These are phyloP conservation scores for Yponomeuta malinellus DNA, from an alignment of 2,888 invertebrate species.

Conservation along the genomic window DNA sequence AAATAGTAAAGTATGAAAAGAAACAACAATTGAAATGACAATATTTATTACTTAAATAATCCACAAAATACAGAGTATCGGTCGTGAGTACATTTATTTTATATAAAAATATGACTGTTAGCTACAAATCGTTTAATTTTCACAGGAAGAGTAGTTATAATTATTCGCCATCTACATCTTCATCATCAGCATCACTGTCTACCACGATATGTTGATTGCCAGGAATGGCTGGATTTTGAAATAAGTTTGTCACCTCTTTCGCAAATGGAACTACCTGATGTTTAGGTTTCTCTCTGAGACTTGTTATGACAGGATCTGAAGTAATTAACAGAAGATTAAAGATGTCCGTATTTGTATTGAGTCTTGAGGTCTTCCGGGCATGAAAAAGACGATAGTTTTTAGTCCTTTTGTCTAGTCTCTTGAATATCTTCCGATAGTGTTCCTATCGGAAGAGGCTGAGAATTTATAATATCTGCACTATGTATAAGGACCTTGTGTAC, in stretches of 20 bases:
- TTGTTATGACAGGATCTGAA: neutral
- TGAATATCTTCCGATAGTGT: slow-evolving; percentile 11
- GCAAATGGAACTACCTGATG: too few relatives aligned
- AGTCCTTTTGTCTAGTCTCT: slow-evolving; percentile 11
- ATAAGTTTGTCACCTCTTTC: too few relatives aligned
- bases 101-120: too few relatives aligned
- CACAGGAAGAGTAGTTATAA: too few relatives aligned
- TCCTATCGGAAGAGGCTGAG: slow-evolving; percentile 5
- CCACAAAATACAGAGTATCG: neutral
- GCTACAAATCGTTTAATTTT: too few relatives aligned
- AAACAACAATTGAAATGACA: neutral
- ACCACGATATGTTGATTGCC: too few relatives aligned
- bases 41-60: slow-evolving; percentile 1
- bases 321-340: slow-evolving; percentile 2
- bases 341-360: slow-evolving; percentile 1
- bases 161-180: too few relatives aligned
- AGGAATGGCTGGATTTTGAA: too few relatives aligned
- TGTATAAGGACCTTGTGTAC: slow-evolving; percentile 14
- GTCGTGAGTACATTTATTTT: neutral
- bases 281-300: neutral
- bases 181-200: too few relatives aligned
- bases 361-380: neutral
- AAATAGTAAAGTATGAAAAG: neutral
- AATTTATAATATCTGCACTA: slow-evolving; percentile 6
- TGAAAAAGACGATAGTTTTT: slow-evolving; percentile 14